Percentiles rank a stretch among this genome's conserved stretches.
Evolutionary conservation across 2,888 invertebrate species (phyloP).

Genomic region (Lottia gigantea): DNA sequence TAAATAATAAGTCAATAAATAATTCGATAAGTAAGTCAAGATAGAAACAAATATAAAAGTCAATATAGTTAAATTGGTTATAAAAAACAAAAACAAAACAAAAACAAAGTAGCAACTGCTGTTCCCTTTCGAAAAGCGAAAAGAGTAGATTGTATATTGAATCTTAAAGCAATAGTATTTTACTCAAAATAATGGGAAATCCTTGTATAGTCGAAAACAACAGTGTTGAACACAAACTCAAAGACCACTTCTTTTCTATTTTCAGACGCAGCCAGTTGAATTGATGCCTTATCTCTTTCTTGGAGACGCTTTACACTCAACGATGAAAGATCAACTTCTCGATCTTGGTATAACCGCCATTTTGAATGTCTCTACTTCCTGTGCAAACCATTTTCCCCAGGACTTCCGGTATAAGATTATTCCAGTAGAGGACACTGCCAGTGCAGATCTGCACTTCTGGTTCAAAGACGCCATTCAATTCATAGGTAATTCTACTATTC

Average conservation of each 20-base stretch:
- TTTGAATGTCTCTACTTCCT: constrained; percentile 65
- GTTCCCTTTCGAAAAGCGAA: too few species aligned
- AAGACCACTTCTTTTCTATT: constrained; percentile 3
- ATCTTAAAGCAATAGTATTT: too few species aligned
- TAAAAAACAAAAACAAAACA: too few species aligned
- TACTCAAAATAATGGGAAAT: too few species aligned
- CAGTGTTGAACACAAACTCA: too few species aligned
- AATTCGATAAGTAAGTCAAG: too few species aligned
- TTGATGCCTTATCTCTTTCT: constrained; percentile 60
- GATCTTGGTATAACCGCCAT: constrained; percentile 66
- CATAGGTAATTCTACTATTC: constrained; percentile 60
- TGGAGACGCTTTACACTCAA: constrained; percentile 57
- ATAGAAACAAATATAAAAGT: too few species aligned
- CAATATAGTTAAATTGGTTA: too few species aligned
- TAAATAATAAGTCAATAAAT: too few species aligned
- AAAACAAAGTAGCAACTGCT: too few species aligned
- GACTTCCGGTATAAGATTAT: constrained; percentile 66
- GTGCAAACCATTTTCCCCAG: constrained; percentile 42
- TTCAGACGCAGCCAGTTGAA: constrained; percentile 58
- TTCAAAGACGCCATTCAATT: constrained; percentile 67
- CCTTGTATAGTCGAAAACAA: too few species aligned
- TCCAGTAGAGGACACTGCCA: constrained; percentile 65
- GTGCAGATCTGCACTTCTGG: constrained; percentile 64
- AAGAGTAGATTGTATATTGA: too few species aligned
- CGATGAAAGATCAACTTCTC: constrained; percentile 43